A percentile compares a stretch with the other conserved stretches of the same genome.
These are phyloP conservation scores for Masticophis lateralis DNA, from an alignment of 2,797 vertebrate genomes.

Conservation along the genomic window DNA sequence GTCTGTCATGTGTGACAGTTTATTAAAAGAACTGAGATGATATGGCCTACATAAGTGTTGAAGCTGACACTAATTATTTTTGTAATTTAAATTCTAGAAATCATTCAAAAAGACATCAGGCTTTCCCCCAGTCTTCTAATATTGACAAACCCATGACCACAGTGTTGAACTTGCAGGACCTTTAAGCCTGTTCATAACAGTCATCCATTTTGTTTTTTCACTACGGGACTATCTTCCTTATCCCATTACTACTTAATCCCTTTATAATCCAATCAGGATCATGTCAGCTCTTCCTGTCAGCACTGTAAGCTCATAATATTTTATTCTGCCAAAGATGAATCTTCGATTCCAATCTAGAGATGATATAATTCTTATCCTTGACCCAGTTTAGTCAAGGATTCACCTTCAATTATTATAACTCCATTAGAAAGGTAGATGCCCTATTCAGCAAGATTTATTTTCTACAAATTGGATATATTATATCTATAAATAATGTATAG, in stretches of 20 bases:
- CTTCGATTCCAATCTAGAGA: neutral
- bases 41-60: neutral
- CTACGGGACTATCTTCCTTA: slow-evolving; percentile 58
- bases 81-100: neutral
- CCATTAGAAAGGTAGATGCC: fast-evolving
- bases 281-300: slow-evolving; percentile 60
- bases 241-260: slow-evolving; percentile 70
- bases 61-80: neutral
- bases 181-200: slow-evolving; percentile 47
- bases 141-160: slow-evolving; percentile 1
- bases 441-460: neutral
- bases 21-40: slow-evolving; percentile 7
- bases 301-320: slow-evolving; percentile 49
- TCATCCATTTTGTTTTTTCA: slow-evolving; percentile 55
- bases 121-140: neutral
- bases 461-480: neutral
- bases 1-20: neutral
- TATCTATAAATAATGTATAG: neutral
- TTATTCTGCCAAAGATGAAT: slow-evolving; percentile 29
- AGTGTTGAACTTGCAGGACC: slow-evolving; percentile 36
- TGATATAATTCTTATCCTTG: slow-evolving; percentile 14
- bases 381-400: slow-evolving; percentile 25
- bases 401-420: neutral
- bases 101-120: neutral
- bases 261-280: slow-evolving; percentile 71